Base-by-base conservation (phyloP, 2,888 invertebrate species). In the Drosophila testacea region DNA sequence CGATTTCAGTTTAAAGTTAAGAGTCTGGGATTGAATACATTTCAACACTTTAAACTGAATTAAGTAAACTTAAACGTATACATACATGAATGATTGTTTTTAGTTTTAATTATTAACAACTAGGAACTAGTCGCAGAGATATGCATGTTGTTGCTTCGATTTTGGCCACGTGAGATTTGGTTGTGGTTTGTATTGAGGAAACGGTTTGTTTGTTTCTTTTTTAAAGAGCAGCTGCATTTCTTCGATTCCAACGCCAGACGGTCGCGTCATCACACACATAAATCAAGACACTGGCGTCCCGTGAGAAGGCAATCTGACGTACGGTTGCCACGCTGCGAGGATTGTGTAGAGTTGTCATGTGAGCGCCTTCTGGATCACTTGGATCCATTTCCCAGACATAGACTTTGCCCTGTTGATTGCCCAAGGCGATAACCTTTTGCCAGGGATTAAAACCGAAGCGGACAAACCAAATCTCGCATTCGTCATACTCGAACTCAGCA, bases 391-490 rank as follows among this genome's bases (percentile, higher is more conserved):
- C 98, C 98, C 98, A 99, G 4, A 99, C 96, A 93, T 97, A 98
- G 0, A 97, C 96, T 88, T 97, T 96, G 5, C 99, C 99, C 62
- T 95, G 95, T 92, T 98, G 98, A 93, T 98, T 99, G n/a, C 99
- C 99, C 36, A 98, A 93, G 0, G 98, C 99, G 91, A 99, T 95
- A 39, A 97, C 96, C 94, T 97, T 96, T 90, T 98, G 97, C 94
- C 96, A 96, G 85, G 96, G 97, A 93, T 99, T 98, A 92, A 98
- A 95, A 0, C 97, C 97, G 91, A 99, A 99, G 52, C 98, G 94
- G 82, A 99, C 97, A 93, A 98, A 99, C 99, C 99, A 99, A 80
- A 99, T 98, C 91, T 98, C 98, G 92, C 98, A 98, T 86, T 98
- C 98, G 90, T 97, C 97, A 90, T 97, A 97, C 88, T 98, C 97